Conservation (phyloP, 2,113 vertebrate species). For the Natator depressus region DNA sequence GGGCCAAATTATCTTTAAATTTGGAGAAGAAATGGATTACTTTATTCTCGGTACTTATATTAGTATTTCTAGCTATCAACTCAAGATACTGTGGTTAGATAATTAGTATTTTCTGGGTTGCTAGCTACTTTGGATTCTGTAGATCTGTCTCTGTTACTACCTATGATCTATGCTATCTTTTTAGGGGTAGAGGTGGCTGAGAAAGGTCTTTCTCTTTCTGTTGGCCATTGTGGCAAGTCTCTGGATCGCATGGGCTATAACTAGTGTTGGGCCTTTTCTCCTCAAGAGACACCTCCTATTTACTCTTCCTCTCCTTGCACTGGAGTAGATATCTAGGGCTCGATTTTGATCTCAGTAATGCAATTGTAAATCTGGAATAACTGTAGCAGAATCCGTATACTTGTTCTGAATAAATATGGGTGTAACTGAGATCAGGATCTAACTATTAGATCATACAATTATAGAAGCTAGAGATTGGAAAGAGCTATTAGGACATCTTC, state of each 20-base stretch:
- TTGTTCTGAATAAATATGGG: not conserved
- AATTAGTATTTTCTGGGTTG: not conserved
- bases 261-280: not conserved
- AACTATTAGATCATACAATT: rapidly evolving
- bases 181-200: not conserved
- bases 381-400: rapidly evolving
- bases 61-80: not conserved
- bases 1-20: not conserved
- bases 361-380: not conserved
- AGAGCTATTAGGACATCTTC: not conserved
- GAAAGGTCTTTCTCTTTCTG: not conserved
- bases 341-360: not conserved
- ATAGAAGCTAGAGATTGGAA: not conserved
- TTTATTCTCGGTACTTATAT: not conserved
- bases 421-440: not conserved
- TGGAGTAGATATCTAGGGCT: not conserved
- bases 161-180: not conserved
- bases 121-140: not conserved
- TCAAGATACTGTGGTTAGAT: rapidly evolving
- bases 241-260: not conserved
- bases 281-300: not conserved
- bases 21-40: not conserved
- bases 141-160: not conserved
- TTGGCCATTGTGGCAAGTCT: not conserved
- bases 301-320: not conserved